Percentiles rank a stretch among this genome's conserved stretches.
phyloP scores from a whole-genome alignment of 2,888 invertebrate genomes.

The Thecophora atra region DNA sequence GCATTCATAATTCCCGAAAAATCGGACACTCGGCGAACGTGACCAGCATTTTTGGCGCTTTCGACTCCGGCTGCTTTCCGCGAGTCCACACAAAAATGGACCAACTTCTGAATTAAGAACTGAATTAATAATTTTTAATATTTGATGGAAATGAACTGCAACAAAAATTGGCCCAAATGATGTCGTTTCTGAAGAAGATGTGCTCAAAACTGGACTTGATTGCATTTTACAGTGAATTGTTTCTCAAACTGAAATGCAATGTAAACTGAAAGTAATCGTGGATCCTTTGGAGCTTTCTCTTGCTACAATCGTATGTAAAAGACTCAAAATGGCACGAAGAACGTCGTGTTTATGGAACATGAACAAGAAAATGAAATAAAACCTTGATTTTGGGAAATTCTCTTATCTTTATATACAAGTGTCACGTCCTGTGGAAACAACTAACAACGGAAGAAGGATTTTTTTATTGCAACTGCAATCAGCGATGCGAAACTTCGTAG shows the following conservation, averaged over 20 bases:
- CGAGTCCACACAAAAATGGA: not conserved
- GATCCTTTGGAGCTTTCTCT: no score
- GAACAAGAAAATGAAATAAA: no score
- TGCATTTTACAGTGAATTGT: slow-evolving; percentile 24
- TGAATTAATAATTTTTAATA: not conserved
- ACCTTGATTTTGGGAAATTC: slow-evolving; percentile 11
- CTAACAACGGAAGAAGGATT: slow-evolving; percentile 9
- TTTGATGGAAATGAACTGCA: not conserved
- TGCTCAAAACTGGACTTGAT: slow-evolving; percentile 23
- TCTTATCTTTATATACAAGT: not conserved
- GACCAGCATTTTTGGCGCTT: slow-evolving; percentile 51
- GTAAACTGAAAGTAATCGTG: slow-evolving; percentile 19
- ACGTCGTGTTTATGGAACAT: no score
- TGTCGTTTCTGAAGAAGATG: not conserved
- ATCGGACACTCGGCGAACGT: slow-evolving; percentile 55
- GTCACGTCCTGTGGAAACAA: slow-evolving; percentile 6
- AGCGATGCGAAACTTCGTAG: slow-evolving; percentile 30
- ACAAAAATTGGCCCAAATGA: not conserved
- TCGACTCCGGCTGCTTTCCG: not conserved
- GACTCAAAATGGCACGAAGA: no score
- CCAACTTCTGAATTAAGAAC: not conserved
- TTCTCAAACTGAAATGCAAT: not conserved
- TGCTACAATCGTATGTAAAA: no score
- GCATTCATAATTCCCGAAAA: slow-evolving; percentile 64
- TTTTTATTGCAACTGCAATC: slow-evolving; percentile 24